phyloP scores from a whole-genome alignment of 1,140 invertebrate genomes.

The Zaprionus nigranus region DNA sequence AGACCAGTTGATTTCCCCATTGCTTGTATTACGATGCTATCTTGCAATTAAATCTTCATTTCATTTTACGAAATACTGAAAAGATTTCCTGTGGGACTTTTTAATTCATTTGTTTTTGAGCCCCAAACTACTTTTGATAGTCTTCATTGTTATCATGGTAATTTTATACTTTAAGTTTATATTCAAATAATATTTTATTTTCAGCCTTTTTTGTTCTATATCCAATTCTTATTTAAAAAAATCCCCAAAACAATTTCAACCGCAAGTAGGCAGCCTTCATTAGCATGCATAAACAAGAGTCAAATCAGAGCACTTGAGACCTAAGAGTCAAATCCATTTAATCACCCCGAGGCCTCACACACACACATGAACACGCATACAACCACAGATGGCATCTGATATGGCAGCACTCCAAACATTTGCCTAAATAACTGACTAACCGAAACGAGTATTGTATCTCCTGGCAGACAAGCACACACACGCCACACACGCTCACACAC shows the following conservation, averaged over 20 bases:
- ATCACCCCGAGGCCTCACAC: slow-evolving; percentile 49
- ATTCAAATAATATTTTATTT: background rate
- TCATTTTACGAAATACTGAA: background rate
- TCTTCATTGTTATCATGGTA: background rate
- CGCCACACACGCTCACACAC: slow-evolving; percentile 27
- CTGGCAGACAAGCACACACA: slow-evolving; percentile 23
- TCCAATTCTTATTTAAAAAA: slow-evolving; percentile 37
- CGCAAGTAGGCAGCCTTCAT: slow-evolving; percentile 55
- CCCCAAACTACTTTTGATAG: background rate
- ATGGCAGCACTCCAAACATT: slow-evolving; percentile 38
- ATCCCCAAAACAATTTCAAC: slow-evolving; percentile 23
- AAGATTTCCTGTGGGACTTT: background rate
- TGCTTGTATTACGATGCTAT: background rate
- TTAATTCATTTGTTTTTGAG: background rate
- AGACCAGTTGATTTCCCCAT: background rate
- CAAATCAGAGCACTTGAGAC: slow-evolving; percentile 32
- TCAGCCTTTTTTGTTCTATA: background rate
- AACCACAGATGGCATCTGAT: slow-evolving; percentile 42
- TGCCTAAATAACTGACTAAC: slow-evolving; percentile 46
- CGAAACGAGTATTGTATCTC: slow-evolving; percentile 37
- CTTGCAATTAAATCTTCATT: background rate
- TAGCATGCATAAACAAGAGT: slow-evolving; percentile 47
- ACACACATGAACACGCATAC: background rate
- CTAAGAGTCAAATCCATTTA: slow-evolving; percentile 70
- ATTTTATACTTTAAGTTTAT: background rate